Percentiles rank a stretch among this genome's conserved stretches.
These are phyloP conservation scores for Tinamus major DNA, from an alignment of 2,797 vertebrate species.

Conservation along the genomic window DNA sequence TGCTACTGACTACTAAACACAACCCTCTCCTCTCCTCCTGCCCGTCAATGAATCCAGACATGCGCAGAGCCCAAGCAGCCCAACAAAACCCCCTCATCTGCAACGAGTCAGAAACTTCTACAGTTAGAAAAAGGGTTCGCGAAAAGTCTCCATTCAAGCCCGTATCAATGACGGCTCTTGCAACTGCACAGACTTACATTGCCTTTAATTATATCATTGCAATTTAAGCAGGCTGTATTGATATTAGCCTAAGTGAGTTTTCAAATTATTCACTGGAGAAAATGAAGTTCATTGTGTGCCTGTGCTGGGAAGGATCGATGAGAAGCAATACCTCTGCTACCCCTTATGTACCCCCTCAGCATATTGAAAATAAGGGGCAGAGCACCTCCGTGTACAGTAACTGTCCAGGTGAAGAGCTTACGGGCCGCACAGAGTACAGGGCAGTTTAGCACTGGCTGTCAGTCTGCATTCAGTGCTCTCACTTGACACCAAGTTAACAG, in stretches of 20 bases:
- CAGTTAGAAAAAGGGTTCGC: not conserved
- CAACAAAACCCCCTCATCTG: not conserved
- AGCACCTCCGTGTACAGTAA: not conserved
- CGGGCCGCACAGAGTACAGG: not conserved
- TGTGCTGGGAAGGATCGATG: not conserved
- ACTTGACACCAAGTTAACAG: not conserved
- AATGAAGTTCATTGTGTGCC: not conserved
- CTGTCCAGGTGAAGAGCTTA: not conserved
- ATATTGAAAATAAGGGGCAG: not conserved
- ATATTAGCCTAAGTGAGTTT: not conserved
- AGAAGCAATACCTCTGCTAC: not conserved
- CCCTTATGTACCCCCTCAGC: not conserved
- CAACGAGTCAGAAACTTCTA: not conserved
- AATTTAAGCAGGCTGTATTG: not conserved
- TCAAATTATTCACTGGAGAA: not conserved
- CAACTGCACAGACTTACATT: not conserved
- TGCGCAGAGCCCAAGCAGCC: not conserved
- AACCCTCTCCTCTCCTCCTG: not conserved
- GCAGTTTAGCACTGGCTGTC: not conserved
- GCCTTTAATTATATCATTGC: not conserved
- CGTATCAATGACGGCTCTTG: not conserved
- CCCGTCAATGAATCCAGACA: not conserved
- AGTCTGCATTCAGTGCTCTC: not conserved
- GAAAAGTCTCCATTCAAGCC: not conserved
- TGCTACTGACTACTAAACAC: not conserved